phyloP scores from a whole-genome alignment of 2,113 vertebrate genomes.

The Puma concolor region DNA sequence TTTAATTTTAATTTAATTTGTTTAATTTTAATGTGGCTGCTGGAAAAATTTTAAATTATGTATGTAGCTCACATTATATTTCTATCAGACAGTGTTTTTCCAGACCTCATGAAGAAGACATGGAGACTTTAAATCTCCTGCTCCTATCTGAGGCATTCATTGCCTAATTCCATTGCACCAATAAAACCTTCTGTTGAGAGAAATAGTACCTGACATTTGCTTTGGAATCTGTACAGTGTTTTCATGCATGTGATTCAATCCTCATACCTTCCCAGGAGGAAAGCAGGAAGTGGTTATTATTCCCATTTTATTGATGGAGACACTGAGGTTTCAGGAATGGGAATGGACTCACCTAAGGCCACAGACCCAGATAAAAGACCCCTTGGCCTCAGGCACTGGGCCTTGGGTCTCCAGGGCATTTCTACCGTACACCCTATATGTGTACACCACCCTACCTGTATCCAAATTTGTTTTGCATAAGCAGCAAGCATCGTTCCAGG shows the following conservation, averaged over 20 bases:
- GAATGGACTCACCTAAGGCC: not conserved
- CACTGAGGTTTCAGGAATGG: not conserved
- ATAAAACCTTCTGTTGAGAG: not conserved
- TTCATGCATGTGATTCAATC: not conserved
- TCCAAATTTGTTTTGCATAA: not conserved
- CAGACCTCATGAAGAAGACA: not conserved
- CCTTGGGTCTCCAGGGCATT: not conserved
- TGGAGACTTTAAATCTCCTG: not conserved
- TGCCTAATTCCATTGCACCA: too few species aligned
- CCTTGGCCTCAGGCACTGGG: not conserved
- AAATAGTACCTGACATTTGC: not conserved
- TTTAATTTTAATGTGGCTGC: slow-evolving; percentile 11
- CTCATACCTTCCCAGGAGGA: not conserved
- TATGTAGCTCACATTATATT: not conserved
- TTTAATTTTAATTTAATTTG: not conserved
- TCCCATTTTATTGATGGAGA: not conserved
- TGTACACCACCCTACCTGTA: not conserved
- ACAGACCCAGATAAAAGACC: not conserved
- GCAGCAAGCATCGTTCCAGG: not conserved
- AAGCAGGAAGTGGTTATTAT: not conserved
- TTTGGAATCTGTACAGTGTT: not conserved
- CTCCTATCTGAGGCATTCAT: not conserved
- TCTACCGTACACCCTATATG: not conserved
- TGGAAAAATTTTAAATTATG: not conserved
- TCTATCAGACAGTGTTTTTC: not conserved